Evolutionary conservation across 2,888 invertebrate genomes (phyloP), one percentile per base, ranked within the genome.

Genomic region (Tipula unca): DNA sequence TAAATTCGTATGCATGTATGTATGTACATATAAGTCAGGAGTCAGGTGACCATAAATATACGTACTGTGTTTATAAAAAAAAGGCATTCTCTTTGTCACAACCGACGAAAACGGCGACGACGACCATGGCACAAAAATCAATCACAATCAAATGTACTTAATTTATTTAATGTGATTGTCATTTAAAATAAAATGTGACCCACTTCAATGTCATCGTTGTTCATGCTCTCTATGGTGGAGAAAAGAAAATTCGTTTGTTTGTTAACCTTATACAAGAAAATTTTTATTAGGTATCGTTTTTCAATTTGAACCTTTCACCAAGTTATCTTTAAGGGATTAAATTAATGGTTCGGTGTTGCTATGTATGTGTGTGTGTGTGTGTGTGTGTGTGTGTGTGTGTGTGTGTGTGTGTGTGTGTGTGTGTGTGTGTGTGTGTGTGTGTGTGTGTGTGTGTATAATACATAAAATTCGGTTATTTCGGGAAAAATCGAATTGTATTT

Each of bases 121-220:
- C 69, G 69, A 69, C 25, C n/a, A n/a, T n/a, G 25, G 20, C 69
- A 69, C 69, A 25, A 69, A 20, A 69, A 69, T 69, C 69, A 69
- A 69, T 69, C 69, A 69, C 69, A 69, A 69, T 69, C 69, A 69
- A 69, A 69, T 69, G 69, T 69, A 25, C 69, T 69, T 69, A 69
- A 69, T 69, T 25, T 69, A 69, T 69, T 69, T 69, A 69, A 69
- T 69, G 69, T 69, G 69, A 69, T 69, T 69, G 69, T 69, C 69
- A 69, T 69, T 69, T 69, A 25, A 69, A 69, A 69, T 69, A 69
- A 69, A 69, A 69, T 69, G 69, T 69, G 20, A 69, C 69, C 69
- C 69, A 69, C 69, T 69, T 69, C 69, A 69, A 69, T 69, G 69
- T 69, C 69, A 69, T 69, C 69, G 1, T 69, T 69, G 69, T 69